Conservation (phyloP, 2,797 vertebrate genomes). For the Cephalopachus bancanus region DNA sequence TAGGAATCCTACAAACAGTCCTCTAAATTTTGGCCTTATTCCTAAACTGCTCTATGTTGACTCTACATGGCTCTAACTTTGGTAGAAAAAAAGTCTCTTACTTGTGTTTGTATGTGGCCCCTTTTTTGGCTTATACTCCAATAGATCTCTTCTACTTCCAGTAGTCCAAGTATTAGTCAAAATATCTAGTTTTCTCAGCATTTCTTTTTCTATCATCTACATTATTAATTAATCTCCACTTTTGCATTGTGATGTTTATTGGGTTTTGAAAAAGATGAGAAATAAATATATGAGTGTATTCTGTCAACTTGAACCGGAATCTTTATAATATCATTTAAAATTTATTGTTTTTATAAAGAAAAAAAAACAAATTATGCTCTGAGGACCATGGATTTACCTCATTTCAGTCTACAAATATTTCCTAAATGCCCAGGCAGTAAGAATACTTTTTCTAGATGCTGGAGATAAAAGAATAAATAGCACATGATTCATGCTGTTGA, state of each 20-base stretch:
- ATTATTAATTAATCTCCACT: neutral
- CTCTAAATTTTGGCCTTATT: neutral
- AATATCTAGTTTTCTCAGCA: constrained; percentile 13
- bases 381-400: neutral
- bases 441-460: neutral
- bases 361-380: neutral
- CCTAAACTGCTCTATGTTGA: neutral
- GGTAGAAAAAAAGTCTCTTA: neutral
- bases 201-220: neutral
- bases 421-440: neutral
- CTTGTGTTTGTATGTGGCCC: neutral
- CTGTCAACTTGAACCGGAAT: constrained; percentile 26
- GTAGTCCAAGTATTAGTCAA: neutral
- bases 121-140: neutral
- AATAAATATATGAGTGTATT: constrained; percentile 1
- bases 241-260: neutral
- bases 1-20: neutral
- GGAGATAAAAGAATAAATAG: neutral
- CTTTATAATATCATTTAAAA: constrained; percentile 18
- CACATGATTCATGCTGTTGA: neutral
- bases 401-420: constrained; percentile 20
- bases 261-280: neutral
- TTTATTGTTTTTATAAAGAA: constrained; percentile 29
- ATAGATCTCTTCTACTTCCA: neutral
- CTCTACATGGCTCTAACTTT: neutral